phyloP scores from a whole-genome alignment of 1,140 invertebrate species.

The Drosophila orosa region DNA sequence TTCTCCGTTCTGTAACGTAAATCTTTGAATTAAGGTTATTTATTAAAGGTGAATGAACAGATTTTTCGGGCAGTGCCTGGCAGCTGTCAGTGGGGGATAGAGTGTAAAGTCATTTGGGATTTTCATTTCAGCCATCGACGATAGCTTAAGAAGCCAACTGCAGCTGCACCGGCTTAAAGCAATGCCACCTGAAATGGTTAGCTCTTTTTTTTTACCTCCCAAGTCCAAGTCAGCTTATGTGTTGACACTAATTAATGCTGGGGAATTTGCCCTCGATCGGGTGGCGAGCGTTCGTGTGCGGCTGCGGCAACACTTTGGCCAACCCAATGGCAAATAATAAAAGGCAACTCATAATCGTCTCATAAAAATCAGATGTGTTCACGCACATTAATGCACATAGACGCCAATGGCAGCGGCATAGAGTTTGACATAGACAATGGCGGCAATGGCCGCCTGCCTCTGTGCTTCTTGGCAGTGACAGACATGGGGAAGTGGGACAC shows the following conservation, averaged over 20 bases:
- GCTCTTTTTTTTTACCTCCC: not conserved
- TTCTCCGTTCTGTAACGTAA: no score
- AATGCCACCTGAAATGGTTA: constrained; percentile 9
- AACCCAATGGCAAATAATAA: constrained; percentile 78
- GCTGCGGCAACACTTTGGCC: constrained; percentile 67
- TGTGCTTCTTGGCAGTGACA: constrained; percentile 59
- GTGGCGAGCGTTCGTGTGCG: constrained; percentile 26
- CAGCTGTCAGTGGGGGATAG: constrained; percentile 25
- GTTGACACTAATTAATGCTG: constrained; percentile 48
- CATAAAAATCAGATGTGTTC: constrained; percentile 78
- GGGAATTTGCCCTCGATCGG: constrained; percentile 1
- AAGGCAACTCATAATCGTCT: constrained; percentile 81
- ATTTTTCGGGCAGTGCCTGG: constrained; percentile 1
- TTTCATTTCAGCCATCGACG: constrained; percentile 31
- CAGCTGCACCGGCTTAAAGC: constrained; percentile 31
- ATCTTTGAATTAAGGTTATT: not conserved
- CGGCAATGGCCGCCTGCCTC: constrained; percentile 31
- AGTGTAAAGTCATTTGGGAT: constrained; percentile 35
- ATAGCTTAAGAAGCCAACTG: constrained; percentile 26
- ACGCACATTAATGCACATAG: constrained; percentile 66
- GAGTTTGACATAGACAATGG: constrained; percentile 76
- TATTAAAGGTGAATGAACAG: not conserved
- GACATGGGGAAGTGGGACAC: constrained; percentile 28
- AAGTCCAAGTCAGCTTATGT: constrained; percentile 18
- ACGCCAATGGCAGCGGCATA: constrained; percentile 33